These are phyloP conservation scores for Microcebus ravelobensis DNA, from an alignment of 2,113 vertebrate genomes.

Conservation along the genomic window DNA sequence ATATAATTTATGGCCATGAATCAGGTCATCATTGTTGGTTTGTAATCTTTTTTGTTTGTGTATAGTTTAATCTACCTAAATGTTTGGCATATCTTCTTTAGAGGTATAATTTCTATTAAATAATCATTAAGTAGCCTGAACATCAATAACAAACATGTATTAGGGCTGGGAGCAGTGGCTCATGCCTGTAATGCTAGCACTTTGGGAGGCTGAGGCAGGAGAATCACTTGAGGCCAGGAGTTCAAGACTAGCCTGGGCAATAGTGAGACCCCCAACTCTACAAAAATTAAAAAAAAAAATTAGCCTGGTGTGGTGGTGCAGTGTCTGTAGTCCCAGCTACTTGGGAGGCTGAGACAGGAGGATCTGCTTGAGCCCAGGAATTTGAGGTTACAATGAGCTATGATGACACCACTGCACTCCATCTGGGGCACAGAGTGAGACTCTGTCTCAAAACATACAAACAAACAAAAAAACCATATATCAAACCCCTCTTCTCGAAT, in stretches of 20 bases:
- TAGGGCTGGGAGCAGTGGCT: not conserved
- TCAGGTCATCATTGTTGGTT: conserved; percentile 33
- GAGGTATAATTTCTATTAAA: not conserved
- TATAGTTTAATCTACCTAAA: conserved; percentile 63
- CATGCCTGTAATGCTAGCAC: not conserved
- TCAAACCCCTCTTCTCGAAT: not conserved
- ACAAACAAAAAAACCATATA: not conserved
- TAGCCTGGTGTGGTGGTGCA: not conserved
- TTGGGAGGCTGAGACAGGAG: not conserved
- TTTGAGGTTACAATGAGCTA: not conserved
- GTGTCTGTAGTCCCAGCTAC: not conserved
- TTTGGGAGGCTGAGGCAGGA: not conserved
- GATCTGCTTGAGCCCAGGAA: not conserved
- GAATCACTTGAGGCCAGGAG: not conserved
- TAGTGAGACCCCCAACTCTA: not conserved
- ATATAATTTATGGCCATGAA: not conserved
- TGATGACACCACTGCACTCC: not conserved
- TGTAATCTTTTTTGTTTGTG: conserved; percentile 34
- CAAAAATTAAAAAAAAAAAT: not conserved
- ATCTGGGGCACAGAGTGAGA: not conserved
- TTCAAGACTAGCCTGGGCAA: not conserved
- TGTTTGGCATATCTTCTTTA: conserved; percentile 64
- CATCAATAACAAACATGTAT: not conserved
- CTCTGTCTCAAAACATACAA: not conserved
- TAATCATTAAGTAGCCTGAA: not conserved